A percentile compares a stretch with the other conserved stretches of the same genome.
These are phyloP conservation scores for Synanceia verrucosa DNA, from an alignment of 2,797 vertebrate species.

Conservation along the genomic window DNA sequence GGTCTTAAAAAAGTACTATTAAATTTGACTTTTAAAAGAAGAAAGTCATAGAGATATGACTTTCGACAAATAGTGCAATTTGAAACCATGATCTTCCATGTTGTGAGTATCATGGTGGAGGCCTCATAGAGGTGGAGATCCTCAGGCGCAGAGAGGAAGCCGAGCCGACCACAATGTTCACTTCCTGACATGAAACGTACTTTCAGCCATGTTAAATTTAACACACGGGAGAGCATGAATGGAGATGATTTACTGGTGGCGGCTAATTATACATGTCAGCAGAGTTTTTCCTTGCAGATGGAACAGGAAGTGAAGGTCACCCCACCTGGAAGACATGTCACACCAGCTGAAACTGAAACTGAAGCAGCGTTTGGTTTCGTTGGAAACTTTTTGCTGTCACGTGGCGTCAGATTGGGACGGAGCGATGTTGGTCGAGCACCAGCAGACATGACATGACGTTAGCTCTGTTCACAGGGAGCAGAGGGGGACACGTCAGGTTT, in stretches of 20 bases:
- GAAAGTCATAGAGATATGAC: no score
- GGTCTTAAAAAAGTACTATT: no score
- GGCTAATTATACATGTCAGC: constrained; percentile 65
- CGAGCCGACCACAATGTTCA: constrained; percentile 32
- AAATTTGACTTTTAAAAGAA: no score
- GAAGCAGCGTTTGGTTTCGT: constrained; percentile 36
- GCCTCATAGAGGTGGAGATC: constrained; percentile 5
- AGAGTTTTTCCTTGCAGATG: constrained; percentile 53
- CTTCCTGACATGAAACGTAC: constrained; percentile 36
- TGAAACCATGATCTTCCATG: neutral
- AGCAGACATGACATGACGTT: neutral
- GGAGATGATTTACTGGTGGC: constrained; percentile 43
- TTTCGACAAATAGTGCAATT: no score
- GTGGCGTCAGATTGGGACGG: constrained; percentile 39
- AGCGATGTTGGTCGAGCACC: constrained; percentile 38
- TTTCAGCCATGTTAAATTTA: constrained; percentile 58
- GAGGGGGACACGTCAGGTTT: constrained; percentile 6
- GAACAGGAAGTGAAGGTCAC: constrained; percentile 59
- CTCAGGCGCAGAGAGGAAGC: constrained; percentile 33
- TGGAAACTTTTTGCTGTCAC: constrained; percentile 52
- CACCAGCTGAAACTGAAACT: constrained; percentile 31
- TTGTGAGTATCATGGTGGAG: neutral
- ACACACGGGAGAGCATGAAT: constrained; percentile 24
- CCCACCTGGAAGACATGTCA: constrained; percentile 67
- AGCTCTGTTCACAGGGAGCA: neutral